Percentiles rank a stretch among this genome's conserved stretches.
These are phyloP conservation scores for Amiota communis DNA, from an alignment of 2,888 invertebrate genomes.

Conservation along the genomic window DNA sequence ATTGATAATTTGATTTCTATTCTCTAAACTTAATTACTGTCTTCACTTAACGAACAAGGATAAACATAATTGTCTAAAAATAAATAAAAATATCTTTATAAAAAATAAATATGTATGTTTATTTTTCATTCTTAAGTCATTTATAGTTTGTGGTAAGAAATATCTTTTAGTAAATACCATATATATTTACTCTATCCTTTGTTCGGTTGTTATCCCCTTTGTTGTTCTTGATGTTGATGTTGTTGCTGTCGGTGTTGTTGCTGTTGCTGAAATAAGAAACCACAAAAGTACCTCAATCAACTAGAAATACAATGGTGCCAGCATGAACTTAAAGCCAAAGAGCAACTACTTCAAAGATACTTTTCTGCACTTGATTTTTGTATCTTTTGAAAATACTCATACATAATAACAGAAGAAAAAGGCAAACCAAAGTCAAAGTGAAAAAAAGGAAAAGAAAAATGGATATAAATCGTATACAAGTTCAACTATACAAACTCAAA, in stretches of 20 bases:
- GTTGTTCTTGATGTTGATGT: background rate
- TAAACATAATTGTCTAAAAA: too few species aligned
- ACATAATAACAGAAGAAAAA: constrained; percentile 3
- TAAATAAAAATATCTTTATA: too few species aligned
- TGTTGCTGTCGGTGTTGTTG: background rate
- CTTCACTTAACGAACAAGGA: too few species aligned
- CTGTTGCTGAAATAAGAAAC: constrained; percentile 15
- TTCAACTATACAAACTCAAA: constrained; percentile 30
- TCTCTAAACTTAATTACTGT: too few species aligned
- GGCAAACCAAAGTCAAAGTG: constrained; percentile 39
- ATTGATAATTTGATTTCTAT: too few species aligned
- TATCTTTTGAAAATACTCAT: constrained; percentile 4
- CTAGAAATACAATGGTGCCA: background rate
- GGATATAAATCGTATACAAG: constrained; percentile 27
- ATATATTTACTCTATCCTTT: too few species aligned
- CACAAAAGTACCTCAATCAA: constrained; percentile 22
- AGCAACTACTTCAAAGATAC: background rate
- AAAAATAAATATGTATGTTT: too few species aligned
- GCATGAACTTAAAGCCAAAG: constrained; percentile 13
- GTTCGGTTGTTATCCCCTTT: background rate
- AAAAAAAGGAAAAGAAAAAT: constrained; percentile 14
- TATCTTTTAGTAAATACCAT: too few species aligned
- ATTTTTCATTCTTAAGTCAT: too few species aligned
- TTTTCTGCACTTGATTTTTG: constrained; percentile 12
- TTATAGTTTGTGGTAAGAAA: too few species aligned